Evolutionary conservation across 37 sponge, comb jelly and placozoan genomes (phyloP), one percentile per base, ranked within the genome.

Genomic region (Bolinopsis microptera): DNA sequence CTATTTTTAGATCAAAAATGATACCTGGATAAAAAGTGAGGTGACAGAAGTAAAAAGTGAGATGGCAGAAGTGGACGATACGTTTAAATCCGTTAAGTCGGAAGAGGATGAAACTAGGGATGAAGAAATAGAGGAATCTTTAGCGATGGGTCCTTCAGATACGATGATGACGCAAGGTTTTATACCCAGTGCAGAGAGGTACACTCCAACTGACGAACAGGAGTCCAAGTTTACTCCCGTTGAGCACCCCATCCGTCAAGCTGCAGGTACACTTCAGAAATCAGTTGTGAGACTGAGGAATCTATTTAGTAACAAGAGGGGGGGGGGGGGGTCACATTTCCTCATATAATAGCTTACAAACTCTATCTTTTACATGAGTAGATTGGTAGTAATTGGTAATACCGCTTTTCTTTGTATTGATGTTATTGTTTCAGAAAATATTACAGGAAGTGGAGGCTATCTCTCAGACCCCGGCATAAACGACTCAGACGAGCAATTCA

Each of bases 91-190:
- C 3, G 13, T 21, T 18, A 18, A 32, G 13, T 34, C 0, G 1
- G 80, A 18, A 9, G 37, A 77, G 35, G 36, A 77, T 35, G 26
- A 72, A 2, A 77, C 36, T 16, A 34, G 13, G 33, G 21, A 77
- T 27, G 9, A 32, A 34, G 80, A 77, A 32, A 32, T 18, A 21
- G 74, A 70, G 74, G 74, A 26, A 28, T 32, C 32, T 77, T 5
- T 72, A n/a, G 31, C n/a, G 5, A n/a, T 28, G 5, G 31, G 31
- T 5, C 90, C 23, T 25, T 41, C 41, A 0, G 90, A 86, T n/a
- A 86, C 90, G n/a, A 41, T 41, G 41, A 86, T 86, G 90, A 86
- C 90, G 16, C 90, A 86, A 27, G 90, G 61, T 18, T 86, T 86
- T 27, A 24, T 41, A 28, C 90, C 90, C 1, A 32, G 33, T 32